Evolutionary conservation across 2,113 vertebrate genomes (phyloP).

Genomic region (Pelvicachromis taeniatus): DNA sequence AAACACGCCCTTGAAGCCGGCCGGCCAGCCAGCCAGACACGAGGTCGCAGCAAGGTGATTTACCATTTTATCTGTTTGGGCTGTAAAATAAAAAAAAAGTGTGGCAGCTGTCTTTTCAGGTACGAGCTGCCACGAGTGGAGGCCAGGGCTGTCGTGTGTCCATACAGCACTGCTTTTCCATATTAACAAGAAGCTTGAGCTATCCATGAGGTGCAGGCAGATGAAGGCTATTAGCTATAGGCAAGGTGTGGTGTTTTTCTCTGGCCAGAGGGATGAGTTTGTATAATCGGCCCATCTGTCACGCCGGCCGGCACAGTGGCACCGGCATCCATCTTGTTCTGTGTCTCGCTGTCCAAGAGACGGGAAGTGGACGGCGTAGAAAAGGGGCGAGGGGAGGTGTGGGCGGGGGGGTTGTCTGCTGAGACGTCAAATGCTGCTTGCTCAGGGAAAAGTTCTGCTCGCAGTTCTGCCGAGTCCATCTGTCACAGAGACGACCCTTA

Average conservation of each 20-base stretch:
- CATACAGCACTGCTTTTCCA: not conserved
- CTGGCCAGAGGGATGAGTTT: conserved; percentile 45
- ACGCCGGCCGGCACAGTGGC: conserved; percentile 43
- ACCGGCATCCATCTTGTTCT: conserved; percentile 62
- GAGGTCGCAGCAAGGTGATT: conserved; percentile 38
- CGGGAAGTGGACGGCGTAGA: conserved; percentile 18
- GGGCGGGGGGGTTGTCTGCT: not conserved
- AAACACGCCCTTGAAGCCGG: conserved; percentile 49
- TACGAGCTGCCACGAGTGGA: conserved; percentile 11
- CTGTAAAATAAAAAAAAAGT: not conserved
- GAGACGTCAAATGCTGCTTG: conserved; percentile 45
- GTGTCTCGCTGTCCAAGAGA: conserved; percentile 32
- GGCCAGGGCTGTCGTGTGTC: not conserved
- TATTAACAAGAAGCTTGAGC: conserved; percentile 17
- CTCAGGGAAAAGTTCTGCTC: conserved; percentile 58
- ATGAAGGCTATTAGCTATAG: conserved; percentile 43
- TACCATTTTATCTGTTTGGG: conserved; percentile 29
- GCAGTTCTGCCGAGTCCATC: conserved; percentile 16
- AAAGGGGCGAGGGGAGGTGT: not conserved
- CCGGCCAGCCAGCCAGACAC: conserved; percentile 8
- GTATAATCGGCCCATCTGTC: conserved; percentile 70
- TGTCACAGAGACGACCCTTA: conserved; percentile 22
- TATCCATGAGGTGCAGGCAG: conserved; percentile 29
- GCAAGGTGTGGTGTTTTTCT: conserved; percentile 49
- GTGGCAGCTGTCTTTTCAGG: conserved; percentile 29